Conservation (phyloP, 2,888 invertebrate species). For the Pterobdella sp. region DNA sequence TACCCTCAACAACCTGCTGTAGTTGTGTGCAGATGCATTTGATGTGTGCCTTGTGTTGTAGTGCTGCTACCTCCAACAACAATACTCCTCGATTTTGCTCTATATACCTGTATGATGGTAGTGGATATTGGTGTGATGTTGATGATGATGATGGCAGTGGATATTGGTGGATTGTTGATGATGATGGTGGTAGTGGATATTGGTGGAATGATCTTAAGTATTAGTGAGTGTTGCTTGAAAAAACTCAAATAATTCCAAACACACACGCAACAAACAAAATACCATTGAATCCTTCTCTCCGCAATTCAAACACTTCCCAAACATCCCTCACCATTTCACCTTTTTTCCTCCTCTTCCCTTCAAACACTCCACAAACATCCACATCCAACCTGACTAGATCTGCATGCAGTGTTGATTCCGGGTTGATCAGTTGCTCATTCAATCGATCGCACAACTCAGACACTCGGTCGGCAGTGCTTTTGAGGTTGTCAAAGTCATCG, state of each 20-base stretch:
- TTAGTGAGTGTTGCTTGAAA: background rate
- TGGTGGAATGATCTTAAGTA: background rate
- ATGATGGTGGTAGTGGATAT: background rate
- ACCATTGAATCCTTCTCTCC: background rate
- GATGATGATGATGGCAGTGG: background rate
- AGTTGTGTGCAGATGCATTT: slow-evolving; percentile 46
- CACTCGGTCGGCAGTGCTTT: background rate
- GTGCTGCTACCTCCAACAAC: slow-evolving; percentile 42
- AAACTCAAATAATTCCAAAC: too few relatives aligned
- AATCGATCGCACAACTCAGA: background rate
- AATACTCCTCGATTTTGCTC: slow-evolving; percentile 48
- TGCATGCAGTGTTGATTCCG: background rate
- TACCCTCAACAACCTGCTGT: slow-evolving; percentile 39
- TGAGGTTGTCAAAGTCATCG: background rate
- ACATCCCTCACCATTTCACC: background rate
- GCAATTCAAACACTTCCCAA: background rate
- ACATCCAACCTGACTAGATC: slow-evolving; percentile 6
- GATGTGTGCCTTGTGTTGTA: slow-evolving; percentile 41
- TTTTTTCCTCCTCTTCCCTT: background rate
- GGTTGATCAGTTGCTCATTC: slow-evolving; percentile 12
- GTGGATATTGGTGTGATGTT: background rate
- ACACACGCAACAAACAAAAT: too few relatives aligned
- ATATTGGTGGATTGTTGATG: background rate
- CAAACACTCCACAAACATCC: background rate
- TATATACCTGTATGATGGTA: slow-evolving; percentile 41